Conservation (phyloP, 2,113 vertebrate species). For the Brachirus orientalis region DNA sequence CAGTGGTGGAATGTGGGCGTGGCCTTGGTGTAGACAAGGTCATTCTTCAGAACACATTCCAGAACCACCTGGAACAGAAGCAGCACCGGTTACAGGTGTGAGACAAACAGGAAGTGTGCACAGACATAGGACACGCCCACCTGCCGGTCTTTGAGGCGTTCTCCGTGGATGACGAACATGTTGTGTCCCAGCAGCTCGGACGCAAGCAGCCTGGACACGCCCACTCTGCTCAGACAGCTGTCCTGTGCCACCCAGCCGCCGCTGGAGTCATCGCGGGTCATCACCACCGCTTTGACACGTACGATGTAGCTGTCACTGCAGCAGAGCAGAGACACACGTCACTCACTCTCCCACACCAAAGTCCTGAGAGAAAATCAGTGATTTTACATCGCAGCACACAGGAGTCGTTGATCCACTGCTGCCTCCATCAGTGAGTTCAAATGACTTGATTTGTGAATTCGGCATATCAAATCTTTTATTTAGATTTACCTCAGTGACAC, state of each 20-base stretch:
- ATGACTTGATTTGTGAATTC: no score
- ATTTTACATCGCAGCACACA: no score
- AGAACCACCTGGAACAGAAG: conserved; percentile 87
- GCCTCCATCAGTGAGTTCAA: no score
- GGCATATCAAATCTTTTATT: no score
- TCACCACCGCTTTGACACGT: conserved; percentile 98
- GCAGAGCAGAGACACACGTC: neutral
- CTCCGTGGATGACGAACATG: conserved; percentile 94
- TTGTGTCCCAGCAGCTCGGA: conserved; percentile 87
- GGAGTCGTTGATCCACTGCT: no score
- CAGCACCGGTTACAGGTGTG: no score
- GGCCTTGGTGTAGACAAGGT: conserved; percentile 96
- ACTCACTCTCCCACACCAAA: no score
- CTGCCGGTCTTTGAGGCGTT: conserved; percentile 96
- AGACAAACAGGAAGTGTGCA: no score
- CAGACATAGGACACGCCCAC: conserved; percentile 62
- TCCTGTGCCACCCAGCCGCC: conserved; percentile 98
- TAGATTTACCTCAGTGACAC: no score
- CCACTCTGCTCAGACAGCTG: conserved; percentile 95
- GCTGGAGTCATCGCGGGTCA: conserved; percentile 97
- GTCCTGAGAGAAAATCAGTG: no score
- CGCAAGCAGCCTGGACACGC: conserved; percentile 92
- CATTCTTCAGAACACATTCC: conserved; percentile 95
- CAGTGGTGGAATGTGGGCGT: conserved; percentile 98
- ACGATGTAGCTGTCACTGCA: conserved; percentile 98